Conservation (phyloP, 2,888 invertebrate species). For the Apodemia hepburni region DNA sequence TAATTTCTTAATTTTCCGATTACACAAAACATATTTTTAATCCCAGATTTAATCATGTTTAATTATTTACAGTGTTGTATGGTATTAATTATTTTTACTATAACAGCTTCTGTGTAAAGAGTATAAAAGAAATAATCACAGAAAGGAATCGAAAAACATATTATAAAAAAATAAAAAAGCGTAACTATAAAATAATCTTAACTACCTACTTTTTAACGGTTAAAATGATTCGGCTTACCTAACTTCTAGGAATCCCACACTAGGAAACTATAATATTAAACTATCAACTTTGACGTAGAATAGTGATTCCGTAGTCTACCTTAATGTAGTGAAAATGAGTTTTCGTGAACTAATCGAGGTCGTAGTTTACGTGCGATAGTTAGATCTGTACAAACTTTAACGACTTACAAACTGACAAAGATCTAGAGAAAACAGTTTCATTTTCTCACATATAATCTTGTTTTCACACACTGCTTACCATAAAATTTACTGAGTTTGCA, state of each 20-base stretch:
- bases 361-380: slow-evolving; percentile 42
- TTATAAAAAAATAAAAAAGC: too few species aligned
- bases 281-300: neutral
- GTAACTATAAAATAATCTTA: too few species aligned
- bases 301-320: slow-evolving; percentile 32
- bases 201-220: too few species aligned
- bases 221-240: neutral
- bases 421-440: slow-evolving; percentile 7
- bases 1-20: too few species aligned
- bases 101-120: too few species aligned
- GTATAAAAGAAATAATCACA: too few species aligned
- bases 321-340: slow-evolving; percentile 53
- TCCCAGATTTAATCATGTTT: too few species aligned
- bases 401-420: slow-evolving; percentile 7
- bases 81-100: too few species aligned
- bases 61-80: too few species aligned
- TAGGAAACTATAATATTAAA: neutral
- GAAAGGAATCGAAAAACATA: too few species aligned
- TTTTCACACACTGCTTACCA: neutral
- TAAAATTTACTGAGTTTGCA: neutral
- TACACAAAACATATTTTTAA: too few species aligned
- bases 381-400: slow-evolving; percentile 9
- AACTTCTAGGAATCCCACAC: neutral
- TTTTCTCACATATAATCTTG: neutral
- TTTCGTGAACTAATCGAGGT: slow-evolving; percentile 49